A percentile compares a stretch with the other conserved stretches of the same genome.
These are phyloP conservation scores for Cettia cetti DNA, from an alignment of 2,113 vertebrate genomes.

Conservation along the genomic window DNA sequence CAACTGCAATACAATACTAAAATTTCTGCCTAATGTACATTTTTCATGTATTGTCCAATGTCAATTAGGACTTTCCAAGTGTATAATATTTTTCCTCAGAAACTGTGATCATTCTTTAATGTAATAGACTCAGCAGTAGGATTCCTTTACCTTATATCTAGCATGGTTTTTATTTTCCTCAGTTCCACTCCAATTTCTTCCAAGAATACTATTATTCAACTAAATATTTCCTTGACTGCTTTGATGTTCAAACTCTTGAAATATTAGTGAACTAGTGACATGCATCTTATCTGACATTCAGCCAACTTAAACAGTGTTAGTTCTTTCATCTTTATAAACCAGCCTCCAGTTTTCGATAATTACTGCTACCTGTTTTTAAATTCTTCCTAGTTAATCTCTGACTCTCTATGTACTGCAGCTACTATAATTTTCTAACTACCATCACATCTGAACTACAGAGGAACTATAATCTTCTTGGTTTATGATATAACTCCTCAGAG, in stretches of 20 bases:
- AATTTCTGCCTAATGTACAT: not conserved
- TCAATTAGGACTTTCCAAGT: not conserved
- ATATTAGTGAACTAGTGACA: not conserved
- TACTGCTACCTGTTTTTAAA: constrained; percentile 15
- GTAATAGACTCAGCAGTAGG: not conserved
- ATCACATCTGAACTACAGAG: not conserved
- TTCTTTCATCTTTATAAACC: constrained; percentile 39
- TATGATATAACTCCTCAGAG: not conserved
- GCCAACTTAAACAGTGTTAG: not conserved
- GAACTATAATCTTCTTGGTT: not conserved
- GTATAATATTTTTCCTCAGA: not conserved
- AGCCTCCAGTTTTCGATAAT: not conserved
- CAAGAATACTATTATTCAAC: not conserved
- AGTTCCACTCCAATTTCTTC: not conserved
- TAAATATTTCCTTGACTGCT: constrained; percentile 6
- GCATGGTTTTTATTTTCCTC: not conserved
- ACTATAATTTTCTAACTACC: not conserved
- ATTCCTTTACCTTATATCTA: not conserved
- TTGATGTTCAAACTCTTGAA: constrained; percentile 33
- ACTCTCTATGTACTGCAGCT: not conserved
- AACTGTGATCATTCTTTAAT: not conserved
- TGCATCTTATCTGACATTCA: constrained; percentile 1
- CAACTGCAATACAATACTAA: not conserved
- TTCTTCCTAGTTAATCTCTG: not conserved
- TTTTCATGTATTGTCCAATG: not conserved